A percentile compares a stretch with the other conserved stretches of the same genome.
Conservation (phyloP, 2,797 vertebrate species). For the Pseudochirops corinnae region DNA sequence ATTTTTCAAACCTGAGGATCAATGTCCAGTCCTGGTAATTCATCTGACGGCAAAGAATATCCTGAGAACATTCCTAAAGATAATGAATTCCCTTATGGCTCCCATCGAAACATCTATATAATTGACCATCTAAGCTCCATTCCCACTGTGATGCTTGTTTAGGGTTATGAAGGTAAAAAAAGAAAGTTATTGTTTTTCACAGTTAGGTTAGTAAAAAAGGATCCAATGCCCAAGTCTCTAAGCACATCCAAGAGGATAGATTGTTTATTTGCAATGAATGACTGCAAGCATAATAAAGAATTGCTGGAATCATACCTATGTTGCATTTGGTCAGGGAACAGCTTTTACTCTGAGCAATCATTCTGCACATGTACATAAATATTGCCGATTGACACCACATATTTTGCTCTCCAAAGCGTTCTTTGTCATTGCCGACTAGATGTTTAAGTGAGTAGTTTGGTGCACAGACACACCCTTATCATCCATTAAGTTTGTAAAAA, state of each 20-base stretch:
- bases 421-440: neutral
- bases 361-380: conserved; percentile 15
- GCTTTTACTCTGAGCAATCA: conserved; percentile 8
- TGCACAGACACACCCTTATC: conserved; percentile 25
- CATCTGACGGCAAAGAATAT: neutral
- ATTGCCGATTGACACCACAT: neutral
- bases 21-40: neutral
- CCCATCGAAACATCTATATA: neutral
- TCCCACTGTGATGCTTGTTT: neutral
- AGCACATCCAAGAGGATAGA: conserved; percentile 3
- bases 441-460: conserved; percentile 24
- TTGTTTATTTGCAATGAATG: neutral
- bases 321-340: neutral
- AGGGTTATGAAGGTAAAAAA: conserved; percentile 14
- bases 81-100: neutral
- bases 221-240: neutral
- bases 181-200: neutral
- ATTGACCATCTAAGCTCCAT: neutral
- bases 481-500: conserved; percentile 43
- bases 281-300: neutral
- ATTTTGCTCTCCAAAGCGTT: neutral
- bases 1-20: neutral
- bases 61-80: neutral
- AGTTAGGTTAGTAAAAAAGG: neutral
- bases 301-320: neutral